A percentile compares a stretch with the other conserved stretches of the same genome.
Evolutionary conservation across 2,797 vertebrate species (phyloP).

Genomic region (Cirrhinus mrigala): DNA sequence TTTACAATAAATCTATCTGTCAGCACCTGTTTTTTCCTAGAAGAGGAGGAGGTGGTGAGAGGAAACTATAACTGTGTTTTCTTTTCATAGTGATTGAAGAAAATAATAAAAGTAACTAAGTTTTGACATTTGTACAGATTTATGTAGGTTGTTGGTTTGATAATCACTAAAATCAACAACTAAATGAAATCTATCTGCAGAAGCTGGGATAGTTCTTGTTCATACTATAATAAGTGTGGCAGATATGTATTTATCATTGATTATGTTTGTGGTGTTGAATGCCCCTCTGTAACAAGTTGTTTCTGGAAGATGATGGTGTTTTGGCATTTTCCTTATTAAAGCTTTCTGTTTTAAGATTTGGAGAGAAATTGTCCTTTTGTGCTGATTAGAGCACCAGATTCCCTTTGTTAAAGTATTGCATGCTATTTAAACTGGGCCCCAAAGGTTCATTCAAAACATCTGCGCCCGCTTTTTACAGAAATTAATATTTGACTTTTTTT

Average conservation of each 20-base stretch:
- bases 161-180: slow-evolving; percentile 2
- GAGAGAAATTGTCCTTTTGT: background rate
- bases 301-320: slow-evolving; percentile 17
- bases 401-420: background rate
- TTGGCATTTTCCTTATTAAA: background rate
- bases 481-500: slow-evolving; percentile 48
- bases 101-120: background rate
- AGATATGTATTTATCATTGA: slow-evolving; percentile 23
- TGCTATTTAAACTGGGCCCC: background rate
- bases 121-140: background rate
- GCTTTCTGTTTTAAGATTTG: background rate
- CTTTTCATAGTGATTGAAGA: background rate
- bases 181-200: background rate
- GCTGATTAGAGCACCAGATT: background rate
- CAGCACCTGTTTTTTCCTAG: background rate
- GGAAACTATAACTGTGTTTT: background rate
- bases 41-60: background rate
- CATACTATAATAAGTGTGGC: background rate
- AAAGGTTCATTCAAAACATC: slow-evolving; percentile 26
- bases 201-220: background rate
- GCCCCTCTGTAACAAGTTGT: background rate
- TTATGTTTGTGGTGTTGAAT: slow-evolving; percentile 7
- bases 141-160: slow-evolving; percentile 1
- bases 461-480: slow-evolving; percentile 37
- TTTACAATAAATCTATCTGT: background rate